Percentiles rank a stretch among this genome's conserved stretches.
Evolutionary conservation across 2,888 invertebrate species (phyloP).

Genomic region (Plagodis pulveraria): DNA sequence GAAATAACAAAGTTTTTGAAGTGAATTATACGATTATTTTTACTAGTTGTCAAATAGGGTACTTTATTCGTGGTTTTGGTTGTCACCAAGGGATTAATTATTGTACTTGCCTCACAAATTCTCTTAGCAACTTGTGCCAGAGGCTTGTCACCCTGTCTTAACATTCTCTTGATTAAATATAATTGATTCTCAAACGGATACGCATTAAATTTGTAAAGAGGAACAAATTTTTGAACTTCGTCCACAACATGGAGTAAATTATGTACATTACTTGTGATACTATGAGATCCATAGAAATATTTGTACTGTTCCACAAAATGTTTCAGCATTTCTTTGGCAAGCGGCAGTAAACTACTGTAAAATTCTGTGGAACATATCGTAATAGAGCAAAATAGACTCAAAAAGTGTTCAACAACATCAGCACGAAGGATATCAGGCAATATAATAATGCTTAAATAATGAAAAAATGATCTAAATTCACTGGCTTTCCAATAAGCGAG

Average conservation of each 20-base stretch:
- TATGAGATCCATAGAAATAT: slow-evolving; percentile 10
- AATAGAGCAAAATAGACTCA: slow-evolving; percentile 7
- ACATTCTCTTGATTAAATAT: slow-evolving; percentile 1
- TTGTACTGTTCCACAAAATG: slow-evolving; percentile 14
- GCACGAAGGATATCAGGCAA: slow-evolving; percentile 3
- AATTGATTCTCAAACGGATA: slow-evolving; percentile 20
- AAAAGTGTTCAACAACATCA: slow-evolving; percentile 30
- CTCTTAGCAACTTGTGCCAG: slow-evolving; percentile 9
- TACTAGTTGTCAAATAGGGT: slow-evolving; percentile 6
- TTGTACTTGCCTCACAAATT: neutral
- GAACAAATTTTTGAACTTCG: slow-evolving; percentile 4
- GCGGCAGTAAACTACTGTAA: slow-evolving; percentile 3
- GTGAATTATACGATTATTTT: slow-evolving; percentile 14
- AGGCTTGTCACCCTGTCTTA: slow-evolving; percentile 6
- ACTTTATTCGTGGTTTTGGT: slow-evolving; percentile 1
- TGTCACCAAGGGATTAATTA: slow-evolving; percentile 16
- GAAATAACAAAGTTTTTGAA: slow-evolving; percentile 17
- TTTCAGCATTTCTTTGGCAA: slow-evolving; percentile 8
- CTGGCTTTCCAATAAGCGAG: slow-evolving; percentile 12
- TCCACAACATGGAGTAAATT: slow-evolving; percentile 8
- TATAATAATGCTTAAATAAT: slow-evolving; percentile 15
- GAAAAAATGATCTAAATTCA: slow-evolving; percentile 9
- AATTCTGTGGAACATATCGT: slow-evolving; percentile 8
- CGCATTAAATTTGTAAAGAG: slow-evolving; percentile 9
- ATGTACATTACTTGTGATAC: slow-evolving; percentile 17